Percentiles rank a stretch among this genome's conserved stretches.
These are phyloP conservation scores for Cyprinella venusta DNA, from an alignment of 2,797 vertebrate genomes.

Conservation along the genomic window DNA sequence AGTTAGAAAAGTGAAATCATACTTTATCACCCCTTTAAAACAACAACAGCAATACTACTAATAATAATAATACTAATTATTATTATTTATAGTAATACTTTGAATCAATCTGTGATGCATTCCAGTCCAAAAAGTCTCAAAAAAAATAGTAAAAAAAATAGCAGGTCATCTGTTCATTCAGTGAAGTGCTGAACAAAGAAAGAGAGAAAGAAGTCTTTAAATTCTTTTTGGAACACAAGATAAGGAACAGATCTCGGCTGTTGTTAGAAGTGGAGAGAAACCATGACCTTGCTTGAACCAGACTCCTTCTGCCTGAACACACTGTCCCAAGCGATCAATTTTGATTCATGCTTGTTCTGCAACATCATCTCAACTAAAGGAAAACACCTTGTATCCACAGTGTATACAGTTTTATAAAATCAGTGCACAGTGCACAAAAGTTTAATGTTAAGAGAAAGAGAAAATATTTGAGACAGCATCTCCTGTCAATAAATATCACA, in stretches of 20 bases:
- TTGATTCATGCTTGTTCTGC: constrained; percentile 30
- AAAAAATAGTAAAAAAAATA: background rate
- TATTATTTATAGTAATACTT: background rate
- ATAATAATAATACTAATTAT: background rate
- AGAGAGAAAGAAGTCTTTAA: background rate
- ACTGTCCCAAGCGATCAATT: constrained; percentile 28
- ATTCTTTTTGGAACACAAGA: constrained; percentile 7
- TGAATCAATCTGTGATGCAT: background rate
- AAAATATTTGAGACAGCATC: constrained; percentile 19
- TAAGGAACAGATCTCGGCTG: background rate
- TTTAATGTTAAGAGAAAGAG: constrained; percentile 19
- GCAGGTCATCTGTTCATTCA: background rate
- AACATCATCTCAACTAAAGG: constrained; percentile 31
- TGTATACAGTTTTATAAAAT: constrained; percentile 19
- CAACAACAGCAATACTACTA: background rate
- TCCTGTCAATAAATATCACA: constrained; percentile 26
- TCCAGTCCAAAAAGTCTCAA: background rate
- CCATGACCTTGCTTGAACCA: constrained; percentile 13
- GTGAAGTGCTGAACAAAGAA: background rate
- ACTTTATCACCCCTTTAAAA: background rate
- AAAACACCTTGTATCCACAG: constrained; percentile 27
- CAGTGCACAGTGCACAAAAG: background rate
- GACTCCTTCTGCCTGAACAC: constrained; percentile 6
- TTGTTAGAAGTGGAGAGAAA: constrained; percentile 15
- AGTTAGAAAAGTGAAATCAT: too few relatives aligned